A percentile compares a stretch with the other conserved stretches of the same genome.
These are phyloP conservation scores for Trichopria drosophilae DNA, from an alignment of 2,888 invertebrate genomes.

Conservation along the genomic window DNA sequence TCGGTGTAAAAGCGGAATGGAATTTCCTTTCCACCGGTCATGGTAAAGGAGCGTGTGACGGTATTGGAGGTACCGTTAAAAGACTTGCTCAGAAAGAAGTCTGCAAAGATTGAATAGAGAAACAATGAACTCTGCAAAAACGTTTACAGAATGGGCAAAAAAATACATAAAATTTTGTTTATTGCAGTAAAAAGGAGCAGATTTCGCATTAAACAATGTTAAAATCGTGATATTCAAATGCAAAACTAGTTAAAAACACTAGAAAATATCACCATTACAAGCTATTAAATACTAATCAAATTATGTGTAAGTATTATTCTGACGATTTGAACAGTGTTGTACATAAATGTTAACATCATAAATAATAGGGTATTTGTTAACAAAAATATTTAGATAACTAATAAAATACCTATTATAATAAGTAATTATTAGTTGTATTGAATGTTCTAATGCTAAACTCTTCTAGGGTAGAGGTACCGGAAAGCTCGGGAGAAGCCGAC, in stretches of 20 bases:
- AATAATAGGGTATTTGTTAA: too few species aligned
- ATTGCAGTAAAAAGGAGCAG: neutral
- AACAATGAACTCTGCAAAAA: neutral
- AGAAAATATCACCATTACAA: neutral
- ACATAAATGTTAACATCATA: neutral
- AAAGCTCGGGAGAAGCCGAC: too few species aligned
- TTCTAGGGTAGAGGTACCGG: too few species aligned
- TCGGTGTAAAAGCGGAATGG: slow-evolving; percentile 1
- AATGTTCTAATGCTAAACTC: too few species aligned
- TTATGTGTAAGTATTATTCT: slow-evolving; percentile 2
- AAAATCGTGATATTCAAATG: slow-evolving; percentile 1
- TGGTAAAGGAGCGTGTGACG: too few species aligned
- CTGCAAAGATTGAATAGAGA: neutral
- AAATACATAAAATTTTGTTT: neutral
- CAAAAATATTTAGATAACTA: too few species aligned
- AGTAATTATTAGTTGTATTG: too few species aligned
- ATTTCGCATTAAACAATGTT: neutral
- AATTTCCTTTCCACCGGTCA: slow-evolving; percentile 3
- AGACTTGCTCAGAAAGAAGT: neutral
- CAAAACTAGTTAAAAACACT: neutral
- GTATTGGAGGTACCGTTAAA: too few species aligned
- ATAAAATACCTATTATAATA: too few species aligned
- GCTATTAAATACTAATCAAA: neutral
- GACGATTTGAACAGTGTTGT: neutral
- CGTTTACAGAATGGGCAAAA: slow-evolving; percentile 5